These are phyloP conservation scores for Eretmochelys imbricata DNA, from an alignment of 2,113 vertebrate genomes.

Conservation along the genomic window DNA sequence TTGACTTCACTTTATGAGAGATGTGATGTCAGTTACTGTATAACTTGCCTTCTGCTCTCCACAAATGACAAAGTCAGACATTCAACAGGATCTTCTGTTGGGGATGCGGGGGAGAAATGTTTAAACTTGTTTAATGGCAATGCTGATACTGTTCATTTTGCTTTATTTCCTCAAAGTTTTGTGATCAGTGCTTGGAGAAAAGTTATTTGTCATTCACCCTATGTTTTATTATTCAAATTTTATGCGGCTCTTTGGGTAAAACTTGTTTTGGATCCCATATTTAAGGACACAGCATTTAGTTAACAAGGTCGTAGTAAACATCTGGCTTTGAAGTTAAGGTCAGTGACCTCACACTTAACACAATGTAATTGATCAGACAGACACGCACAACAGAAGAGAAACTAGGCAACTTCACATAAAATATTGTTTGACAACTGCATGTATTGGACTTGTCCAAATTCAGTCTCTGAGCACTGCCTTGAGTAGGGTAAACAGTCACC, in stretches of 20 bases:
- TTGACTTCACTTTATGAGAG: not conserved
- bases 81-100: not conserved
- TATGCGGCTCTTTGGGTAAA: not conserved
- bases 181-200: not conserved
- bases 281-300: accelerated
- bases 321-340: not conserved
- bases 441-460: not conserved
- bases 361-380: not conserved
- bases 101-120: not conserved
- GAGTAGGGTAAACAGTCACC: not conserved
- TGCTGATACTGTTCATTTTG: not conserved
- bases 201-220: not conserved
- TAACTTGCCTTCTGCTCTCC: not conserved
- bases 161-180: not conserved
- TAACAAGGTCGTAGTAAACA: not conserved
- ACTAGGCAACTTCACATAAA: not conserved
- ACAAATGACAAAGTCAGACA: not conserved
- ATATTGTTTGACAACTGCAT: not conserved
- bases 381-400: not conserved
- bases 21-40: not conserved
- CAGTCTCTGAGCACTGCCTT: not conserved
- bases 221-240: not conserved
- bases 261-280: not conserved
- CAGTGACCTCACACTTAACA: not conserved
- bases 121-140: not conserved